phyloP scores from a whole-genome alignment of 2,888 invertebrate genomes.

The Phaonia tiefii region DNA sequence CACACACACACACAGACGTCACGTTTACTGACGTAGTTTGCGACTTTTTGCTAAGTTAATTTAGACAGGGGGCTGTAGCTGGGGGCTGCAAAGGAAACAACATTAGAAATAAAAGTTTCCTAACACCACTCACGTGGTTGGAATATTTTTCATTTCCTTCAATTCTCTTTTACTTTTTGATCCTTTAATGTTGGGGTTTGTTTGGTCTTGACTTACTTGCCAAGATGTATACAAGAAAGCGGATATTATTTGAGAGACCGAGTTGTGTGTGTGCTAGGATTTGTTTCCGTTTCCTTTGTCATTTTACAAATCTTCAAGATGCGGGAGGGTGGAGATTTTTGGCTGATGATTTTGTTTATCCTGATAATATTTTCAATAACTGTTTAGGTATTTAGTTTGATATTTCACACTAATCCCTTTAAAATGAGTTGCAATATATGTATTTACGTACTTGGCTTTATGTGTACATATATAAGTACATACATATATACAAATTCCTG shows the following conservation, averaged over 20 bases:
- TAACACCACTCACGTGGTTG: not conserved
- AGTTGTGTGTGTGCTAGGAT: not conserved
- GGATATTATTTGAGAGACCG: not conserved
- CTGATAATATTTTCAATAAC: constrained; percentile 64
- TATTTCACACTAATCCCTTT: constrained; percentile 49
- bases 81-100: not conserved
- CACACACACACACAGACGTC: not conserved
- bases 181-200: not conserved
- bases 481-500: not conserved
- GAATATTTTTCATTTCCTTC: not conserved
- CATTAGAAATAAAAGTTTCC: not conserved
- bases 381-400: constrained; percentile 60
- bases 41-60: not conserved
- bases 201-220: constrained; percentile 4
- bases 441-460: too few species aligned
- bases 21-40: not conserved
- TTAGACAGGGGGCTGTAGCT: not conserved
- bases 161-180: not conserved
- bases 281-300: constrained; percentile 2
- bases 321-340: not conserved
- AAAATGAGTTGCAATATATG: constrained; percentile 9
- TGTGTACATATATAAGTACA: too few species aligned
- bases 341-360: not conserved
- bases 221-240: not conserved
- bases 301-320: too few species aligned